Conservation (phyloP, 2,888 invertebrate species). For the Druceiella hillmani region DNA sequence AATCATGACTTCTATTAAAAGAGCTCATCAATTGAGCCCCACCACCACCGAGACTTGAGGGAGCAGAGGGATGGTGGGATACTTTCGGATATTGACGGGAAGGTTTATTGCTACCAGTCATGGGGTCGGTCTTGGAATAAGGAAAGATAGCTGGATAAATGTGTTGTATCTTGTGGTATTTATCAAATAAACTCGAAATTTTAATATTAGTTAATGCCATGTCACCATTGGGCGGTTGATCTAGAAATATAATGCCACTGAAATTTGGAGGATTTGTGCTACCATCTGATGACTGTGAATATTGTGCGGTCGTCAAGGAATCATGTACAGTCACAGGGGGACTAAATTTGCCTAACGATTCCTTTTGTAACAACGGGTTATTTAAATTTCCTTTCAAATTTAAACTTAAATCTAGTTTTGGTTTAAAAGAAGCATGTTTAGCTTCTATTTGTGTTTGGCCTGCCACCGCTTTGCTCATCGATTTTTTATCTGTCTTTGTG, state of each 20-base stretch:
- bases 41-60: slow-evolving; percentile 22
- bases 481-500: no score
- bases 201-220: slow-evolving; percentile 45
- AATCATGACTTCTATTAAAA: no score
- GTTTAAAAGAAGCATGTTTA: slow-evolving; percentile 8
- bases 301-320: slow-evolving; percentile 27
- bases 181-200: slow-evolving; percentile 66
- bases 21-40: no score
- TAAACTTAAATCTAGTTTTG: slow-evolving; percentile 34
- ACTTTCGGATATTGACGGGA: slow-evolving; percentile 21
- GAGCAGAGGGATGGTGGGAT: slow-evolving; percentile 24
- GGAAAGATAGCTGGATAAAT: slow-evolving; percentile 68
- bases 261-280: slow-evolving; percentile 26
- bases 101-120: slow-evolving; percentile 39
- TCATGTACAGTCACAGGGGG: slow-evolving; percentile 26
- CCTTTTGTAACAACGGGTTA: slow-evolving; percentile 31
- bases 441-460: not conserved
- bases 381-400: slow-evolving; percentile 40
- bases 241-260: slow-evolving; percentile 33
- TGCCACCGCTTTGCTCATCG: no score
- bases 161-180: slow-evolving; percentile 70
- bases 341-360: slow-evolving; percentile 21
- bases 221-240: slow-evolving; percentile 31
- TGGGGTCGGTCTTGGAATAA: slow-evolving; percentile 33
- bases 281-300: not conserved